Evolutionary conservation across 2,888 invertebrate genomes (phyloP).

Genomic region (Xylocampa areola): DNA sequence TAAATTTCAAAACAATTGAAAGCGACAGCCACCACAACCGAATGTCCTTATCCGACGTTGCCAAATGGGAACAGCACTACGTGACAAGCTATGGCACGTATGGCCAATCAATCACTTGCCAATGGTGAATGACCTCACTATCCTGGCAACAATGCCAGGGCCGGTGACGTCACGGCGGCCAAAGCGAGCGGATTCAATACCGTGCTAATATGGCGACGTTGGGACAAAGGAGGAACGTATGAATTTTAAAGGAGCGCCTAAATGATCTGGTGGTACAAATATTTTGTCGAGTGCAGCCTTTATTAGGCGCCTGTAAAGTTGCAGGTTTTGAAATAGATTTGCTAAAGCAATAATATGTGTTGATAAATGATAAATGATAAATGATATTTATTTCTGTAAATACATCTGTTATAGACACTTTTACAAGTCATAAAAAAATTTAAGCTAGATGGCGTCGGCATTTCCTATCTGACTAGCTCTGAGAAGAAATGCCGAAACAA

Average conservation of each 20-base stretch:
- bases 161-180: conserved; percentile 66
- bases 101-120: conserved; percentile 73
- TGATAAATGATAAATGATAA: no score
- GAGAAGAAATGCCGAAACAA: no score
- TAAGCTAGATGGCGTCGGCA: no score
- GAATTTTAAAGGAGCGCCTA: conserved; percentile 54
- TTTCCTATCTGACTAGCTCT: no score
- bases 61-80: conserved; percentile 59
- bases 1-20: conserved; percentile 64
- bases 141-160: conserved; percentile 68
- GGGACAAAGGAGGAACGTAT: conserved; percentile 54
- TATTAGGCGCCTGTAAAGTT: background rate
- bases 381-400: no score
- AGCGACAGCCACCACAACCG: conserved; percentile 54
- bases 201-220: conserved; percentile 56
- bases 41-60: conserved; percentile 61
- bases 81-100: conserved; percentile 68
- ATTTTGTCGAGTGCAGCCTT: conserved; percentile 31
- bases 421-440: no score
- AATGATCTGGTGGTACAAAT: conserved; percentile 45
- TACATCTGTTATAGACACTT: no score
- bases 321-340: background rate
- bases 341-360: background rate
- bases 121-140: conserved; percentile 78
- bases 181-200: conserved; percentile 58